Evolutionary conservation across 2,888 invertebrate genomes (phyloP).

Genomic region (Cerceris ruficornis): DNA sequence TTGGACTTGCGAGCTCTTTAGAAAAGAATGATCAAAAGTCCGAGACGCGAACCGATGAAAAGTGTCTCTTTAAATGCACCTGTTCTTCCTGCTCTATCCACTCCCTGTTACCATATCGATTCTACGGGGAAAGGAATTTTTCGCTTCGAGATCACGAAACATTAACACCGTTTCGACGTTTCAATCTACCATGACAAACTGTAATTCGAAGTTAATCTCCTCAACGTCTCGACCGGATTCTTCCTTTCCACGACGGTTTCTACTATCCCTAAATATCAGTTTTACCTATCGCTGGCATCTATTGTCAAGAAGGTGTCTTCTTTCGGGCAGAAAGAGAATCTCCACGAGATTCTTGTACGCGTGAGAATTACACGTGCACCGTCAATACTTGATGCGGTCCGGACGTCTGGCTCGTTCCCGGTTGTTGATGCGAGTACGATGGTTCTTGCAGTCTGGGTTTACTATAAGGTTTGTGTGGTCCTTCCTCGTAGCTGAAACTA

Average conservation of each 20-base stretch:
- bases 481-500: conserved; percentile 82
- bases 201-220: not conserved
- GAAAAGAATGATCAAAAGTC: no score
- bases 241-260: conserved; percentile 2
- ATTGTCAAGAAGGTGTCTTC: not conserved
- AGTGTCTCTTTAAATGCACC: not conserved
- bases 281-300: not conserved
- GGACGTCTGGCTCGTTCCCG: conserved; percentile 76
- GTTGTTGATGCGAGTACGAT: conserved; percentile 75
- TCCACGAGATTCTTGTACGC: not conserved
- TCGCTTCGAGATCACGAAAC: not conserved
- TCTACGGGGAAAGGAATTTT: conserved; percentile 4
- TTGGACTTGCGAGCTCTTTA: no score
- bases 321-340: not conserved
- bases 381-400: conserved; percentile 79
- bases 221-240: not conserved
- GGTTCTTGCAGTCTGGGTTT: conserved; percentile 79
- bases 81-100: conserved; percentile 15
- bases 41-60: not conserved
- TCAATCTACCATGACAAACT: not conserved
- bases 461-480: conserved; percentile 79
- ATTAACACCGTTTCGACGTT: not conserved
- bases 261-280: not conserved
- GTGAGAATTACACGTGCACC: conserved; percentile 75
- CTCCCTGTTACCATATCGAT: not conserved